Percentiles rank a stretch among this genome's conserved stretches.
phyloP scores from a whole-genome alignment of 2,888 invertebrate species.

The Leptinotarsa haldemani region DNA sequence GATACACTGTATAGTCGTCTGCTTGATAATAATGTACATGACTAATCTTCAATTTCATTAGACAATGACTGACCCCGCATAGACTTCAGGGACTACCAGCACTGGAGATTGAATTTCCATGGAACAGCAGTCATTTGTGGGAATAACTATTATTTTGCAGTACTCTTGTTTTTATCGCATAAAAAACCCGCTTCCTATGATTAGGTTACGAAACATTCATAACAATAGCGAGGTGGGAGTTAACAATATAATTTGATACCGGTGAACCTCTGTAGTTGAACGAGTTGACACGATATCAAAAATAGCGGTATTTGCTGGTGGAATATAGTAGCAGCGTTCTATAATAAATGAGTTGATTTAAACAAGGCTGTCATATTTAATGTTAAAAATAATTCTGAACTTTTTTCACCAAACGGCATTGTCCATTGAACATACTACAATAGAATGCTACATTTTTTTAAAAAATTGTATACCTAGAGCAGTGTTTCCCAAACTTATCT shows the following conservation, averaged over 20 bases:
- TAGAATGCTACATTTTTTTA: no score
- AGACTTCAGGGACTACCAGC: background rate
- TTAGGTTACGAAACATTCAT: slow-evolving; percentile 8
- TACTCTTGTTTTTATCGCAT: slow-evolving; percentile 11
- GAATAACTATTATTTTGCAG: slow-evolving; percentile 13
- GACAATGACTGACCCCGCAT: background rate
- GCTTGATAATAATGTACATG: background rate
- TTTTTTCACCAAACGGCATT: no score
- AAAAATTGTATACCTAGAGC: no score
- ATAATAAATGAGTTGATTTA: background rate
- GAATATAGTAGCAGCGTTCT: background rate
- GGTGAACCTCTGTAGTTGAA: slow-evolving; percentile 6
- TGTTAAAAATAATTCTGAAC: no score
- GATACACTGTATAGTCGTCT: no score
- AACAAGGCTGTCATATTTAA: background rate
- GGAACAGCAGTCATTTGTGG: background rate
- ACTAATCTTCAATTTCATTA: background rate
- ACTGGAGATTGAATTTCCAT: background rate
- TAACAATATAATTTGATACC: slow-evolving; percentile 13
- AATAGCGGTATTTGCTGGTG: slow-evolving; percentile 1
- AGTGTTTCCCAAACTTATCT: no score
- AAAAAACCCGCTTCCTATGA: slow-evolving; percentile 18
- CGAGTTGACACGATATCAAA: slow-evolving; percentile 6
- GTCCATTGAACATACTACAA: no score
- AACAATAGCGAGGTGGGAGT: slow-evolving; percentile 6